Conservation (phyloP, 2,113 vertebrate genomes). For the Siniperca knerii region DNA sequence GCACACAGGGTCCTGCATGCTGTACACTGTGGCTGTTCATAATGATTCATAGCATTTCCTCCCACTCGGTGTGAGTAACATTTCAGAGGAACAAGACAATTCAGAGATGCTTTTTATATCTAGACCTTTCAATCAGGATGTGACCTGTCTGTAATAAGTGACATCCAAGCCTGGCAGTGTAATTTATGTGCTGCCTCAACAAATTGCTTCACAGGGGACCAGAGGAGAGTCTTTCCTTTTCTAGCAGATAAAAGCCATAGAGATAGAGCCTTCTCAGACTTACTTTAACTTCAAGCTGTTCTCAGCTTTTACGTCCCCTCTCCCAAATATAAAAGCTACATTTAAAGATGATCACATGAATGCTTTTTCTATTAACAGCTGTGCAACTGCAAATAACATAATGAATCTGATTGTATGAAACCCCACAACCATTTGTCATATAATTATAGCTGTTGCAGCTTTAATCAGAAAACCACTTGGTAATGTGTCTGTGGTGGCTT, state of each 20-base stretch:
- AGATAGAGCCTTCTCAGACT: constrained; percentile 32
- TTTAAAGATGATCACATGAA: constrained; percentile 31
- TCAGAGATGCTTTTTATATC: constrained; percentile 78
- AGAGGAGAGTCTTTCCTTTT: constrained; percentile 45
- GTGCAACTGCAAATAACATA: constrained; percentile 30
- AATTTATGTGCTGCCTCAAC: constrained; percentile 79
- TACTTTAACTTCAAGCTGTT: constrained; percentile 20
- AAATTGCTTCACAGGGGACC: constrained; percentile 82
- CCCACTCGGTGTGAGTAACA: constrained; percentile 53
- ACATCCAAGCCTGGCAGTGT: constrained; percentile 64
- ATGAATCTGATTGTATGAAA: constrained; percentile 42
- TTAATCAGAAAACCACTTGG: constrained; percentile 50
- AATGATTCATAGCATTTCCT: constrained; percentile 68
- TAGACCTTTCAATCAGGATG: constrained; percentile 76
- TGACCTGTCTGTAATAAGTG: constrained; percentile 79
- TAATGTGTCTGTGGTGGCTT: constrained; percentile 52
- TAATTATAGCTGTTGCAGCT: constrained; percentile 50
- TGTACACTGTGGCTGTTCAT: constrained; percentile 36
- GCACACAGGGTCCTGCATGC: background rate
- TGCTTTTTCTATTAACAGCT: constrained; percentile 39
- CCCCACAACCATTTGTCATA: constrained; percentile 50
- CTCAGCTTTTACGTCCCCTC: constrained; percentile 1
- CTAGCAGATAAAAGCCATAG: constrained; percentile 47
- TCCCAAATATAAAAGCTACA: background rate
- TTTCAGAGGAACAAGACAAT: constrained; percentile 65